Percentiles rank a stretch among this genome's conserved stretches.
Conservation (phyloP, 1,140 invertebrate genomes). For the Coboldia fuscipes region DNA sequence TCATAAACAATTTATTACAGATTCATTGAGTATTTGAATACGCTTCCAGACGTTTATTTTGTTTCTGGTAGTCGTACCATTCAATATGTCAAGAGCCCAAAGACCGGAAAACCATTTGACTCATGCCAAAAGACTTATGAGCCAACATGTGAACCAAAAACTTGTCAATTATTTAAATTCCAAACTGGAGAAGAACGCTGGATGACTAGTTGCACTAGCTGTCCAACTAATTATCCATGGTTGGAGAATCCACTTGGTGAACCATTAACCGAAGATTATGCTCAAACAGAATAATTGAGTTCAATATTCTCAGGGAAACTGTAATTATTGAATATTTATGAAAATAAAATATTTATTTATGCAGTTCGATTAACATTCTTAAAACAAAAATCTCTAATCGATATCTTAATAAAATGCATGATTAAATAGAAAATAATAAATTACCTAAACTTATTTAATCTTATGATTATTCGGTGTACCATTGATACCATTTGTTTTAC, state of each 20-base stretch:
- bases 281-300: too few species aligned
- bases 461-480: too few species aligned
- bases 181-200: slow-evolving; percentile 16
- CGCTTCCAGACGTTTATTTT: slow-evolving; percentile 26
- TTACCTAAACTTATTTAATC: too few species aligned
- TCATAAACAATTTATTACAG: slow-evolving; percentile 7
- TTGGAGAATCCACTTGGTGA: slow-evolving; percentile 22
- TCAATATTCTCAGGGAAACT: too few species aligned
- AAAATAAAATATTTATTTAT: too few species aligned
- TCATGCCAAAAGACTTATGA: slow-evolving; percentile 8
- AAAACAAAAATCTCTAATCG: too few species aligned
- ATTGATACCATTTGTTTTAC: too few species aligned
- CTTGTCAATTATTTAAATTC: slow-evolving; percentile 15
- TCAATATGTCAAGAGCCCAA: slow-evolving; percentile 14
- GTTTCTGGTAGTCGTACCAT: slow-evolving; percentile 16
- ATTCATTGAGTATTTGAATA: slow-evolving; percentile 25
- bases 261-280: too few species aligned
- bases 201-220: slow-evolving; percentile 21
- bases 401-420: too few species aligned
- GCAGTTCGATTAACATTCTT: too few species aligned
- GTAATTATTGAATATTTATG: too few species aligned
- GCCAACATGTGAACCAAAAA: slow-evolving; percentile 10
- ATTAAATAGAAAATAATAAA: too few species aligned
- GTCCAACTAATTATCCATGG: slow-evolving; percentile 23
- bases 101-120: slow-evolving; percentile 12